These are phyloP conservation scores for Tetramorium parvispinum DNA, from an alignment of 1,140 invertebrate species.

Conservation along the genomic window DNA sequence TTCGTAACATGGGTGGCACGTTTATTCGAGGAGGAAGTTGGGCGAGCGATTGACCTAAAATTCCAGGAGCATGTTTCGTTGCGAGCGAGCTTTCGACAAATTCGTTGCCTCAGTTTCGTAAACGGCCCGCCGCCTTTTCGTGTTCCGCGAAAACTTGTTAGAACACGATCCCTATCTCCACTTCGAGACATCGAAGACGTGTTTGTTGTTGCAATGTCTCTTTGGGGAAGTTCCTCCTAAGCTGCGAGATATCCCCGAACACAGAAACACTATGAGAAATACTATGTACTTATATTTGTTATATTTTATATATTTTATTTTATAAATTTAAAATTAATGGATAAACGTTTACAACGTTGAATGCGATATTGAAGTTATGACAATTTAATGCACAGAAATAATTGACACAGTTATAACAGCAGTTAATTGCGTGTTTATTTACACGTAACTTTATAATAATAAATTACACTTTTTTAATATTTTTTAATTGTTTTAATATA, in stretches of 20 bases:
- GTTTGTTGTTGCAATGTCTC: conserved; percentile 42
- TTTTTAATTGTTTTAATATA: background rate
- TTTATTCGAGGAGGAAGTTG: conserved; percentile 18
- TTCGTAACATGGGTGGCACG: conserved; percentile 3
- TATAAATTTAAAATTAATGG: background rate
- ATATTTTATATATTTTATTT: background rate
- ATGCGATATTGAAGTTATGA: background rate
- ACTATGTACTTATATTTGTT: background rate
- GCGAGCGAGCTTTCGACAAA: conserved; percentile 49
- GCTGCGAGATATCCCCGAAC: background rate
- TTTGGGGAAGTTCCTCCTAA: background rate
- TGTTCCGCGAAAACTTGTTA: conserved; percentile 54
- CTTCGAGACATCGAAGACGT: conserved; percentile 19
- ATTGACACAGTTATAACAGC: background rate
- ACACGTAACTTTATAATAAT: background rate
- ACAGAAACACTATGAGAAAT: background rate
- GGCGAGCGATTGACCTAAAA: conserved; percentile 55
- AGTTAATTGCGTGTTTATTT: background rate
- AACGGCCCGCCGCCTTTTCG: conserved; percentile 32
- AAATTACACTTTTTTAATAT: conserved; percentile 2
- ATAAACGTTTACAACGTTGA: background rate
- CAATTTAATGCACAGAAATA: background rate
- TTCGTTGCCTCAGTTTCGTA: conserved; percentile 45
- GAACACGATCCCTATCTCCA: conserved; percentile 21
- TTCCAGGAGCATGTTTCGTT: conserved; percentile 38